Base-by-base conservation (phyloP, 2,888 invertebrate species). In the Mythimna ferrago region DNA sequence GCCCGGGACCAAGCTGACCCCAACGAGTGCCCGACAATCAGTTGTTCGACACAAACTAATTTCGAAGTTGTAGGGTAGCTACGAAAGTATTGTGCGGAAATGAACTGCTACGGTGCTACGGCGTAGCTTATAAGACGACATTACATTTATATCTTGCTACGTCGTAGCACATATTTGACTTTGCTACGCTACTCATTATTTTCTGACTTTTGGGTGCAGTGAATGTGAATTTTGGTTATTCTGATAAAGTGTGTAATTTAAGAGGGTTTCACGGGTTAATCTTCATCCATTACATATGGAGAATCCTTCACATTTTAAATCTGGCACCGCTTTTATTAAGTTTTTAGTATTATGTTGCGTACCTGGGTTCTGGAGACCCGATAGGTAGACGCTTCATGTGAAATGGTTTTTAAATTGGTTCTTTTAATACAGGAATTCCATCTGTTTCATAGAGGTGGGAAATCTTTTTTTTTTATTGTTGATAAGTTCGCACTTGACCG, bases 1-100 rank as follows among this genome's bases (percentile, higher is more conserved):
- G 79, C 72, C 71, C 14, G 79, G 84, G 73, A 72, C 84, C 21
- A 65, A 62, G 65, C 84, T 73, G 79, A 73, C 84, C 79, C 89
- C 83, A 86, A 87, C 81, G 82, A 83, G 85, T 80, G 80, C 78
- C 78, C 76, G 83, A 87, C 89, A 91, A 91, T 90, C 89, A 89
- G 83, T 76, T 86, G 85, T 87, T 89, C 82, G 83, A 85, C 78
- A 77, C 86, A 84, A 90, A 89, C 88, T 89, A 90, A 90, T 90
- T 90, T 83, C 66, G 74, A 71, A 66, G 66, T 81, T 67, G 72
- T 81, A 70, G 68, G 61, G 73, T 76, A 60, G 32, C 65, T 73
- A 58, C 62, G 35, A 58, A 57, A 54, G 56, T 62, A n/a, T 26
- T 35, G 16, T 26, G 32, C 19, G 11, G 7, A 21, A 35, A 51